Conservation (phyloP, 64 coral and sea anemone species). For the Actinia tenebrosa region DNA sequence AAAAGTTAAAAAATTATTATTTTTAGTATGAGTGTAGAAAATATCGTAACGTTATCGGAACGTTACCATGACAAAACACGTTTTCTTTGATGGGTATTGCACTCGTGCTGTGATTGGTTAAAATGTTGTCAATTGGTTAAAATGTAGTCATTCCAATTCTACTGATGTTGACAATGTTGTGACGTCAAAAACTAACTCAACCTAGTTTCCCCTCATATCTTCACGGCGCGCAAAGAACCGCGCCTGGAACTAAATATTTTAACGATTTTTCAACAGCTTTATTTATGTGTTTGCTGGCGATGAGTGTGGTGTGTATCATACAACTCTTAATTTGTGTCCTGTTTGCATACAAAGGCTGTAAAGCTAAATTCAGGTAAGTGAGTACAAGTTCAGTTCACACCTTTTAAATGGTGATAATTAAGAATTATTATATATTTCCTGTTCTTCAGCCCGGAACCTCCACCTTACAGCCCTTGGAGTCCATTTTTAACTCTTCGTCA, state of each 20-base stretch:
- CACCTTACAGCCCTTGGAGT: neutral
- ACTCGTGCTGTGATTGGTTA: too few relatives aligned
- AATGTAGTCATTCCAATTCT: neutral
- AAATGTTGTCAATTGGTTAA: too few relatives aligned
- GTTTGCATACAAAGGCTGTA: slow-evolving; percentile 12
- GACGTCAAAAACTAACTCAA: neutral
- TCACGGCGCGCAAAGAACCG: neutral
- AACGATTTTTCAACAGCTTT: neutral
- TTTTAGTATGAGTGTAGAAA: too few relatives aligned
- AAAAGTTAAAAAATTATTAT: too few relatives aligned
- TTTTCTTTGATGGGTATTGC: neutral
- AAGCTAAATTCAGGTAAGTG: slow-evolving; percentile 8
- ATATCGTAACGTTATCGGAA: neutral
- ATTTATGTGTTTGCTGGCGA: neutral
- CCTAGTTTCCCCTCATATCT: neutral
- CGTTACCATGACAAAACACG: too few relatives aligned
- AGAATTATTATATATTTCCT: neutral
- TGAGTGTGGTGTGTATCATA: neutral
- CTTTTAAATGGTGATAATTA: neutral
- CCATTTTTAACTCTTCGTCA: neutral
- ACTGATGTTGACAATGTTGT: neutral
- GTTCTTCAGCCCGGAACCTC: neutral
- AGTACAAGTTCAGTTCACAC: neutral
- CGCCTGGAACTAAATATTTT: neutral
- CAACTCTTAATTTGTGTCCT: neutral